A percentile compares a stretch with the other conserved stretches of the same genome.
These are phyloP conservation scores for Rhopalosiphum padi DNA, from an alignment of 1,140 invertebrate species.

Conservation along the genomic window DNA sequence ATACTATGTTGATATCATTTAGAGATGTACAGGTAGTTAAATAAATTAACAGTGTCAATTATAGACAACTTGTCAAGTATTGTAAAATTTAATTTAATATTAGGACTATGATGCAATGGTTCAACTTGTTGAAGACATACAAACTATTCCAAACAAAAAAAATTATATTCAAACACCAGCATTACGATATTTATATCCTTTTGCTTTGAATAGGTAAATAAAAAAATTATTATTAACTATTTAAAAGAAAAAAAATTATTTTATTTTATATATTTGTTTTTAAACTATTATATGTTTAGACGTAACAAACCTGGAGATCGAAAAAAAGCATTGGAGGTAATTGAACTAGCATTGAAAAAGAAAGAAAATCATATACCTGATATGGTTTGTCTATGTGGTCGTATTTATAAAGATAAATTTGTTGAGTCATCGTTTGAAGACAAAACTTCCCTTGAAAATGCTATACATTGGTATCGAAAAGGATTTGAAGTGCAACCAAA, in stretches of 20 bases:
- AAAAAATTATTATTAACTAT: background rate
- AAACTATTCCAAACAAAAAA: constrained; percentile 89
- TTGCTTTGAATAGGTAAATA: constrained; percentile 89
- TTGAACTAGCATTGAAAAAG: constrained; percentile 87
- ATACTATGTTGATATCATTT: constrained; percentile 92
- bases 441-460: constrained; percentile 85
- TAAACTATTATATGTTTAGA: constrained; percentile 64
- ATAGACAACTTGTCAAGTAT: background rate
- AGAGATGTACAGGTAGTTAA: constrained; percentile 80
- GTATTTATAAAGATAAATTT: constrained; percentile 99
- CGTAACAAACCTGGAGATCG: constrained; percentile 93
- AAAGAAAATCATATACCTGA: constrained; percentile 95
- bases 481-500: constrained; percentile 97
- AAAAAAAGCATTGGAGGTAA: constrained; percentile 90
- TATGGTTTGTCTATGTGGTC: constrained; percentile 96
- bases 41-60: background rate
- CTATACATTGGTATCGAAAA: constrained; percentile 98
- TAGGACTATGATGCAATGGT: constrained; percentile 98
- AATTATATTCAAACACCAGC: constrained; percentile 86
- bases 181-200: constrained; percentile 93
- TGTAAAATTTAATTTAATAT: constrained; percentile 59
- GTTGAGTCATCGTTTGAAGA: constrained; percentile 94
- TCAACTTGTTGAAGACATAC: constrained; percentile 92
- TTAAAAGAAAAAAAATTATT: background rate
- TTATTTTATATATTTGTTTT: background rate